Evolutionary conservation across 2,797 vertebrate genomes (phyloP).

Genomic region (Brachymystax lenok): DNA sequence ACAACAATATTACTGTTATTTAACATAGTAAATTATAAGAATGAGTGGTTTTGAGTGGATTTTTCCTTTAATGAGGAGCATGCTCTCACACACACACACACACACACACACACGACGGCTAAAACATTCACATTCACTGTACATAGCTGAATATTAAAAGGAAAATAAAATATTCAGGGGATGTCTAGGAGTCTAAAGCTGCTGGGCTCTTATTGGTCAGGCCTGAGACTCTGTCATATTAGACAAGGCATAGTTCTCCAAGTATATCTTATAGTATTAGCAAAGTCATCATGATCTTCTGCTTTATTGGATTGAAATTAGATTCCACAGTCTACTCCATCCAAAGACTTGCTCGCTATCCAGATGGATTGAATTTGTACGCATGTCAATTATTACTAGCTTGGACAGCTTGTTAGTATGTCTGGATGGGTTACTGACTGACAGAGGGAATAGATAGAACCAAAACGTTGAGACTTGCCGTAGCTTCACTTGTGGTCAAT

Average conservation of each 20-base stretch:
- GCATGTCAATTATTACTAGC: slow-evolving; percentile 60
- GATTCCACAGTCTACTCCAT: slow-evolving; percentile 56
- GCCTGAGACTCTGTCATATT: slow-evolving; percentile 57
- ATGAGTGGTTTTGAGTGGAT: too few relatives aligned
- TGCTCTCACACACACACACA: slow-evolving; percentile 3
- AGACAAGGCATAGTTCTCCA: slow-evolving; percentile 63
- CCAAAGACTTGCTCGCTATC: slow-evolving; percentile 59
- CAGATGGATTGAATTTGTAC: slow-evolving; percentile 67
- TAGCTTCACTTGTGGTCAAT: not conserved
- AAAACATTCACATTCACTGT: slow-evolving; percentile 21
- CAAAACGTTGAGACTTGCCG: not conserved
- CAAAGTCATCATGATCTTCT: slow-evolving; percentile 62
- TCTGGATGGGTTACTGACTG: not conserved
- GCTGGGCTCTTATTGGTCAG: slow-evolving; percentile 25
- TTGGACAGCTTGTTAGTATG: slow-evolving; percentile 16
- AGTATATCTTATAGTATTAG: slow-evolving; percentile 59
- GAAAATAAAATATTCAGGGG: slow-evolving; percentile 39
- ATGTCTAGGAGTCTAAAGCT: slow-evolving; percentile 23
- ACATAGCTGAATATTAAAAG: slow-evolving; percentile 49
- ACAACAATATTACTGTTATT: too few relatives aligned
- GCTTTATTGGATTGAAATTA: slow-evolving; percentile 64
- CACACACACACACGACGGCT: slow-evolving; percentile 10
- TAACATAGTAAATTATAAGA: too few relatives aligned
- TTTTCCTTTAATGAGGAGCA: not conserved
- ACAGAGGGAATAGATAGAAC: not conserved